Evolutionary conservation across 2,888 invertebrate genomes (phyloP), one percentile per base, ranked within the genome.

Genomic region (Acheta domesticus): DNA sequence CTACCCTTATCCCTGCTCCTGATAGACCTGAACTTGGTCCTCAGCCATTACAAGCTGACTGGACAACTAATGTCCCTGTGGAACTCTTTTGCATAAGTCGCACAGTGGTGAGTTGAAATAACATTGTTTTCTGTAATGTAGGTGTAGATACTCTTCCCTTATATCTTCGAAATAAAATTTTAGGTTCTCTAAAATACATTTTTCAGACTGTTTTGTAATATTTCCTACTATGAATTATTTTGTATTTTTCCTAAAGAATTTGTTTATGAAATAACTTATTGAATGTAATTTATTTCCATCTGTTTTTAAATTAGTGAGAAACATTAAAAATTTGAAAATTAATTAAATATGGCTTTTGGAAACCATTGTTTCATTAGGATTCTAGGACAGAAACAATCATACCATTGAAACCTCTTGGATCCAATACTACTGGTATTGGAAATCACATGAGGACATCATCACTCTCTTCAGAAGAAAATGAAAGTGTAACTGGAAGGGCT

Each of bases 71-170:
- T 5, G 83, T 83, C 11, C 84, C 84, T 11, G 83, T 85, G 2
- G 85, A 85, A 77, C 84, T 86, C 79, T 86, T 86, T 80, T 84
- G 85, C 3, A 84, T 86, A 50, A 84, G 84, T 20, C 83, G 85
- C 73, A 80, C 80, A n/a, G 84, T 85, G 20, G 81, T 21, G 75
- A 62, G 62, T 62, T 19, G n/a, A 62, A 62, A 62, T 62, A 12
- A 19, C n/a, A 19, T 62, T 12, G 62, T 62, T 62, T n/a, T 36
- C 36, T 36, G 8, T 36, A 8, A 8, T 36, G 36, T 36, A 36
- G 5, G 23, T 23, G 23, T 23, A 23, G 23, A 23, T 23, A 23
- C 23, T 0, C 3, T 23, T 23, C 23, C 23, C 23, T 23, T 23
- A 23, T 23, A 23, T 36, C 36, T 36, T 36, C 8, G 36, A 36